These are phyloP conservation scores for Anarhynchus alexandrinus DNA, from an alignment of 2,113 vertebrate species.

Conservation along the genomic window DNA sequence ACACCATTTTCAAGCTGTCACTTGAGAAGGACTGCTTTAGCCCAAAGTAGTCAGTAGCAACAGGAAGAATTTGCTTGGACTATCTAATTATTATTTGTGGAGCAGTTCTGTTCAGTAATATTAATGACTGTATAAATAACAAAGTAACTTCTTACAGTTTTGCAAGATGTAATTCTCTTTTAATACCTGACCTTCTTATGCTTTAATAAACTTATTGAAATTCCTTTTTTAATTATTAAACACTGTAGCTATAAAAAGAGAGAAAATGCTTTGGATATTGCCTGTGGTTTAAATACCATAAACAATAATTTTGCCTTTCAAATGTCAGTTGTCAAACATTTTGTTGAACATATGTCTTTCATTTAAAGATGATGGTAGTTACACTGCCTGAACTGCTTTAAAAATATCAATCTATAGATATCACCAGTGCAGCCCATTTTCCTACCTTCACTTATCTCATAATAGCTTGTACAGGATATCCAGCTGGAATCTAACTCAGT, in stretches of 20 bases:
- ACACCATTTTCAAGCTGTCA: neutral
- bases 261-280: neutral
- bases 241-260: neutral
- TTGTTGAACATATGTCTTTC: neutral
- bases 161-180: slow-evolving; percentile 22
- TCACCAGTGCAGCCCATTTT: neutral
- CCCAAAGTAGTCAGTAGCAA: neutral
- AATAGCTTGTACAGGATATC: neutral
- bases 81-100: neutral
- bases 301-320: slow-evolving; percentile 24
- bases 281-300: neutral
- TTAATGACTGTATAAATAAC: slow-evolving; percentile 55
- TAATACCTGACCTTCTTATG: slow-evolving; percentile 26
- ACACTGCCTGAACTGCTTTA: neutral
- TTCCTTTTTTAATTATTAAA: slow-evolving; percentile 47
- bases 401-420: neutral
- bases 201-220: slow-evolving; percentile 17
- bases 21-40: neutral
- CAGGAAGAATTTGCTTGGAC: neutral
- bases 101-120: neutral
- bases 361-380: neutral
- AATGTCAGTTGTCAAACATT: slow-evolving; percentile 22
- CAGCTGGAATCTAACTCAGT: neutral
- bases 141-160: slow-evolving; percentile 1
- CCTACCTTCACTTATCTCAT: neutral